Evolutionary conservation across 1,140 invertebrate genomes (phyloP).

Genomic region (Globodera ellingtonae): DNA sequence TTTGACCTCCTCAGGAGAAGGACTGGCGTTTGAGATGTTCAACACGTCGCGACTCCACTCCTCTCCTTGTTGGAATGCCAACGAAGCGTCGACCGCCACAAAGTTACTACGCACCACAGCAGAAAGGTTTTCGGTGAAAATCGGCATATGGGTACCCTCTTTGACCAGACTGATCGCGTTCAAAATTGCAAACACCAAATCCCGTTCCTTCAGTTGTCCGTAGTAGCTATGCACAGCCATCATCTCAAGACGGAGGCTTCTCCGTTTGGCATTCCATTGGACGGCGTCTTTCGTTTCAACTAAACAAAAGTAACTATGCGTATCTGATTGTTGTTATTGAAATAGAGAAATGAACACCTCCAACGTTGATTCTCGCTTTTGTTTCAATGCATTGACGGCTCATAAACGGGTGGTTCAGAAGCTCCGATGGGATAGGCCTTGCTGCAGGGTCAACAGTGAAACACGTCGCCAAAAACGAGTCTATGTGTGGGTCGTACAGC

Average conservation of each 20-base stretch:
- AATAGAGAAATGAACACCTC: slow-evolving; percentile 4
- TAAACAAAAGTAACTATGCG: neutral
- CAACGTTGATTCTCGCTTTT: slow-evolving; percentile 13
- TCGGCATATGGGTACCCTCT: slow-evolving; percentile 1
- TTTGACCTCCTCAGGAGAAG: neutral
- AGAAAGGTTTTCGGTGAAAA: slow-evolving; percentile 15
- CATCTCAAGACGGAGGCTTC: slow-evolving; percentile 15
- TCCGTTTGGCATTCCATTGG: slow-evolving; percentile 10
- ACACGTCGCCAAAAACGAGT: slow-evolving; percentile 10
- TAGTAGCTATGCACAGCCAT: slow-evolving; percentile 7
- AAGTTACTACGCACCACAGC: slow-evolving; percentile 2
- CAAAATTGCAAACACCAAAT: slow-evolving; percentile 5
- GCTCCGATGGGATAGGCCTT: neutral
- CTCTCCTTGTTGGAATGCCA: slow-evolving; percentile 20
- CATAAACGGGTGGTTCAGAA: slow-evolving; percentile 23
- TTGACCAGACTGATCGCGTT: slow-evolving; percentile 8
- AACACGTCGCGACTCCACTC: slow-evolving; percentile 31
- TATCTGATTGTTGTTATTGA: neutral
- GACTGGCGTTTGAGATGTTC: slow-evolving; percentile 20
- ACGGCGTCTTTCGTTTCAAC: slow-evolving; percentile 7
- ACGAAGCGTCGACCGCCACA: slow-evolving; percentile 24
- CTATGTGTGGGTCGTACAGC: slow-evolving; percentile 18
- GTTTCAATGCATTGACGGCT: neutral
- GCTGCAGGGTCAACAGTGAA: neutral
- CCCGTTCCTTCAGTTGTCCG: slow-evolving; percentile 8